Percentiles rank a stretch among this genome's conserved stretches.
Evolutionary conservation across 2,797 vertebrate species (phyloP).

Genomic region (Phoeniculus purpureus): DNA sequence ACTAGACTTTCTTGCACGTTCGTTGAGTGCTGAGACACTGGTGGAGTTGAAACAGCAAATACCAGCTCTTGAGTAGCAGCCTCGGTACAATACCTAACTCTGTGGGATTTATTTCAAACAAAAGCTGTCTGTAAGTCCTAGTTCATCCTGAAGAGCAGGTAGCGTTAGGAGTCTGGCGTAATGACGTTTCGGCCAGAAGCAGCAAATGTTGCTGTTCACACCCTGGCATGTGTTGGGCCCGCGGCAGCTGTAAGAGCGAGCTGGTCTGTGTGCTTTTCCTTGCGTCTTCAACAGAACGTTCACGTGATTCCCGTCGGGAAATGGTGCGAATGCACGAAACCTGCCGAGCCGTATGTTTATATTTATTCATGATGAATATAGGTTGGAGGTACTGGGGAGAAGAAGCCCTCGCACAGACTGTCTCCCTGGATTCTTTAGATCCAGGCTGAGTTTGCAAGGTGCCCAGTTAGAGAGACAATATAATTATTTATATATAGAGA

Average conservation of each 20-base stretch:
- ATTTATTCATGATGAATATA: not conserved
- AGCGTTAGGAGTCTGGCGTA: not conserved
- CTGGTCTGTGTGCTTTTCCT: too few species aligned
- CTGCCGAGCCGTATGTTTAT: not conserved
- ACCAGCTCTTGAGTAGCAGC: not conserved
- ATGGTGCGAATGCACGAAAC: not conserved
- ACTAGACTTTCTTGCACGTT: not conserved
- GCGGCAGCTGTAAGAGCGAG: not conserved
- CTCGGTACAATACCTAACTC: not conserved
- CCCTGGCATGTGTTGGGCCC: rapidly evolving
- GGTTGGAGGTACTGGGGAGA: not conserved
- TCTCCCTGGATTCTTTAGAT: not conserved
- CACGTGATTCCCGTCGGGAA: not conserved
- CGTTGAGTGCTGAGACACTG: too few species aligned
- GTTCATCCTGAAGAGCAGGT: not conserved
- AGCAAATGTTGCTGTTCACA: not conserved
- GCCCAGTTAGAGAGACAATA: not conserved
- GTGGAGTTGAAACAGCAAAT: too few species aligned
- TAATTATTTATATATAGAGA: not conserved
- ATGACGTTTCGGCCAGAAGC: not conserved
- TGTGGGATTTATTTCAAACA: not conserved
- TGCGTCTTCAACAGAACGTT: not conserved
- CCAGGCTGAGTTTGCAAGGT: not conserved
- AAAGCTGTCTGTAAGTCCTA: not conserved
- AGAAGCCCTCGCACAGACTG: not conserved